A percentile compares a stretch with the other conserved stretches of the same genome.
These are phyloP conservation scores for Lophotis ruficrista DNA, from an alignment of 2,113 vertebrate genomes.

Conservation along the genomic window DNA sequence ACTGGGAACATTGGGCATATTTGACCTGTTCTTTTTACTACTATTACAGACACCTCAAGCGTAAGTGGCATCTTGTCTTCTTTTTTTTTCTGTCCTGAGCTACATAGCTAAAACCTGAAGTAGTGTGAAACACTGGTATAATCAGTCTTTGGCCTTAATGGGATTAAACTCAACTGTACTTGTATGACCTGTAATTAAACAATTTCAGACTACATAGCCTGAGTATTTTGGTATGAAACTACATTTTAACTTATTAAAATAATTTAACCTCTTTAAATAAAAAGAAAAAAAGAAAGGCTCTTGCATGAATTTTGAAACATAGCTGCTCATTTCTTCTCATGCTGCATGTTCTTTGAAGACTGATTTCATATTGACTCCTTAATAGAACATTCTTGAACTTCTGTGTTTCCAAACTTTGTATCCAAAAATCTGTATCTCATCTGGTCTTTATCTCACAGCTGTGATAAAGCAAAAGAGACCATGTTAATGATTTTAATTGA, in stretches of 20 bases:
- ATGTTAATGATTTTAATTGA: conserved; percentile 65
- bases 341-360: not conserved
- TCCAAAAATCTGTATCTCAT: conserved; percentile 7
- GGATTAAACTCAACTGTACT: not conserved
- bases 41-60: not conserved
- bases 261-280: not conserved
- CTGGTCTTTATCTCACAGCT: conserved; percentile 42
- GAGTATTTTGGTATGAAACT: not conserved
- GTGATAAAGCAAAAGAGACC: conserved; percentile 24
- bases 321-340: not conserved
- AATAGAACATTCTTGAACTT: not conserved
- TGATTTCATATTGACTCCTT: not conserved
- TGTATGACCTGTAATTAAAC: not conserved
- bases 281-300: not conserved
- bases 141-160: not conserved
- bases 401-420: not conserved
- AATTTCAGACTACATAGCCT: not conserved
- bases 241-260: not conserved
- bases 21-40: not conserved
- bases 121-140: not conserved
- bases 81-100: not conserved
- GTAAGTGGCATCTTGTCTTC: not conserved
- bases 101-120: not conserved
- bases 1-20: not conserved
- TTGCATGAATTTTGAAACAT: not conserved